phyloP scores from a whole-genome alignment of 2,113 vertebrate species.

The Tupaia tana region DNA sequence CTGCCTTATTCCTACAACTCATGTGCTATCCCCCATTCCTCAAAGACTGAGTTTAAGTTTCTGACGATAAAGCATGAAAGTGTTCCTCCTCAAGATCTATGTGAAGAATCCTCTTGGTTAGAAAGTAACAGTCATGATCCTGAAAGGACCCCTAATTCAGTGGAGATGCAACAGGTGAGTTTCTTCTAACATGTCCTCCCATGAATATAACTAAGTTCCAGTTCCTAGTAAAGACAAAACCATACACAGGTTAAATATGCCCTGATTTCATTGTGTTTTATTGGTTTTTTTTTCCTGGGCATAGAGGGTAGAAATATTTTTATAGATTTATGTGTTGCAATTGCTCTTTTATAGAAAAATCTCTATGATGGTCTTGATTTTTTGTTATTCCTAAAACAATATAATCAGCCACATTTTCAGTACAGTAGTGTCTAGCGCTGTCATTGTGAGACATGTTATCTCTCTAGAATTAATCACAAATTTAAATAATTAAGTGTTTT shows the following conservation, averaged over 20 bases:
- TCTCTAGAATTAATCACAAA: conserved; percentile 38
- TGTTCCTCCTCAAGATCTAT: conserved; percentile 20
- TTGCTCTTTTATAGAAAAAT: conserved; percentile 46
- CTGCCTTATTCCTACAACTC: conserved; percentile 71
- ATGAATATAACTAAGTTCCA: background rate
- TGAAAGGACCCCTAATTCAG: conserved; percentile 39
- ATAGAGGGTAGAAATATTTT: background rate
- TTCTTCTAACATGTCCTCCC: conserved; percentile 25
- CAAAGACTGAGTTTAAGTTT: conserved; percentile 68
- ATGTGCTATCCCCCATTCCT: conserved; percentile 42
- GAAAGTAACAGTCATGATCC: background rate
- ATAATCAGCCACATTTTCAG: conserved; percentile 13
- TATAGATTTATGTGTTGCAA: background rate
- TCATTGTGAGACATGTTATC: background rate
- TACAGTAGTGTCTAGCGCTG: background rate
- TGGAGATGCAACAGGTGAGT: conserved; percentile 27
- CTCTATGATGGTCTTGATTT: background rate
- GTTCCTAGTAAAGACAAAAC: background rate
- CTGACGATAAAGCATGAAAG: conserved; percentile 31
- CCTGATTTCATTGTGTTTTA: background rate
- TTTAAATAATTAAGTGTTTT: conserved; percentile 6
- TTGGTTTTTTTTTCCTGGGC: conserved; percentile 15
- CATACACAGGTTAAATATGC: background rate
- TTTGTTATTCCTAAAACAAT: background rate
- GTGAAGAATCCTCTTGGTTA: conserved; percentile 28